Base-by-base conservation (phyloP, 92 coral and sea anemone species). In the Heteractis magnifica region DNA sequence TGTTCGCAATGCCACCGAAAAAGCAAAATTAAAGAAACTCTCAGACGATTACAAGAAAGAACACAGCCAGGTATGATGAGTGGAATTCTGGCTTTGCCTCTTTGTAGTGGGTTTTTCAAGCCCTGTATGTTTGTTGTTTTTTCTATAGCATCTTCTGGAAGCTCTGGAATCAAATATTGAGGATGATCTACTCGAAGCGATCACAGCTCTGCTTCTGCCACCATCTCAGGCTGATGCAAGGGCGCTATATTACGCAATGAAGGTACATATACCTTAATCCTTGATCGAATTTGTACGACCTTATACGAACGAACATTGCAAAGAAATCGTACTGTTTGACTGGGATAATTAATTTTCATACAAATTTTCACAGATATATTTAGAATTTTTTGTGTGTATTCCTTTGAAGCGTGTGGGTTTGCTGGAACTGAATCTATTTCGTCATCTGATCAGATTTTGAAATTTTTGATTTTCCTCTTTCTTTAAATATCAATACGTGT, bases 81-180 rank as follows among this genome's bases (percentile, higher is more conserved):
- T n/a, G 64, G 64, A 12, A 12, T 58, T 58, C 5, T 58, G 16
- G 15, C 16, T 58, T 10, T 14, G 0, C 8, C 5, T 12, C 4
- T 10, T 58, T 58, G 13, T 13, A n/a, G n/a, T 6, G n/a, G 16
- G 64, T 62, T 62, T 62, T 23, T n/a, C 12, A n/a, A 19, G 26
- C 23, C 70, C 19, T 34, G 0, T 3, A 8, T 72, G 0, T 12
- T 72, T 72, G 76, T 6, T 72, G 41, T 44, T 0, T 72, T 49
- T 77, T 60, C 60, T 49, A 18, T 51, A 95, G 98, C 89, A 88
- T 71, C 88, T 95, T 75, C 80, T 94, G 75, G 98, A 95, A 51
- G 92, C 88, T 16, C 51, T 94, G 52, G 89, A 90, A 11, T 84
- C 88, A 3, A 88, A 93, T 53, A 26, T 94, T 75, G 95, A 93